Conservation (phyloP, 2,888 invertebrate species). For the Catocala fraxini region DNA sequence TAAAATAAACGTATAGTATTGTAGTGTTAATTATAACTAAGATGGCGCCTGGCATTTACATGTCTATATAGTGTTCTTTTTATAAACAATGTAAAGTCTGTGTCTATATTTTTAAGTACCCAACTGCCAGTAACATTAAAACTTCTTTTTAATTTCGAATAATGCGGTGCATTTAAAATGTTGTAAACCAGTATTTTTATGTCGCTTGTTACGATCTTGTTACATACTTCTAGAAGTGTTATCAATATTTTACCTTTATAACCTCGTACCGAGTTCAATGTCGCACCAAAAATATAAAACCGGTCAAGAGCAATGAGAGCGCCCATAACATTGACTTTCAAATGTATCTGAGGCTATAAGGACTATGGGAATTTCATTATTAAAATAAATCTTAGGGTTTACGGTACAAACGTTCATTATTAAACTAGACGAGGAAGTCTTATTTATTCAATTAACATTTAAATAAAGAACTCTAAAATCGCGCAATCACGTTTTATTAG, state of each 20-base stretch:
- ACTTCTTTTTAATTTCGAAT: no score
- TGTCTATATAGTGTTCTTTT: background rate
- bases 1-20: background rate
- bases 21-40: background rate
- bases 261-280: conserved; percentile 55
- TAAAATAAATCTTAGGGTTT: no score
- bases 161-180: conserved; percentile 1
- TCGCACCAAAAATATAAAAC: conserved; percentile 41
- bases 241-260: conserved; percentile 28
- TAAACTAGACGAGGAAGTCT: no score
- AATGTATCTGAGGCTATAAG: background rate
- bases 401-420: no score
- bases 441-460: background rate
- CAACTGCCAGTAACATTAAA: no score
- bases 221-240: conserved; percentile 5
- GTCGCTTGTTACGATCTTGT: conserved; percentile 6
- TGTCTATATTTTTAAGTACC: no score
- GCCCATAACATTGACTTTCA: conserved; percentile 4
- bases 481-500: background rate
- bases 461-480: background rate
- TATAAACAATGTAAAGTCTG: no score
- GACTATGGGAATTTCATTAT: background rate
- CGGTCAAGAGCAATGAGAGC: conserved; percentile 22
- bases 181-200: conserved; percentile 19
- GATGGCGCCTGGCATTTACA: background rate